phyloP scores from a whole-genome alignment of 2,113 vertebrate genomes.

The Hipposideros armiger region DNA sequence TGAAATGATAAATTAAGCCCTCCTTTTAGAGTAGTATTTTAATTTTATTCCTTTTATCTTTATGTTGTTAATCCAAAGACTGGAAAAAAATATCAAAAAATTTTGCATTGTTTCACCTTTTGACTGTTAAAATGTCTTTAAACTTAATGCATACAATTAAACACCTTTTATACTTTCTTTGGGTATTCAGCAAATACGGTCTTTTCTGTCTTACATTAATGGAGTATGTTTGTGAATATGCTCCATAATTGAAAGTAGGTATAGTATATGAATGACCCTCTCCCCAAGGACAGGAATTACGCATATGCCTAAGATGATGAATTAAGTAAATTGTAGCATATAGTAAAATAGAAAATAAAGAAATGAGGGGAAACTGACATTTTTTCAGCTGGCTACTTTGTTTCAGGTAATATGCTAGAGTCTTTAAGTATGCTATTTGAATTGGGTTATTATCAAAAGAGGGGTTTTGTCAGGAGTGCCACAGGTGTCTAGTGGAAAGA shows the following conservation, averaged over 20 bases:
- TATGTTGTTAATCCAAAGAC: slow-evolving; percentile 21
- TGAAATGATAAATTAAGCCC: slow-evolving; percentile 55
- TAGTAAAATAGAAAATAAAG: neutral
- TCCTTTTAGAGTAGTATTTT: neutral
- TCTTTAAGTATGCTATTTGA: neutral
- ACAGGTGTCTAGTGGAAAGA: neutral
- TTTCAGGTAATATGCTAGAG: neutral
- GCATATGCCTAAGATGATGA: neutral
- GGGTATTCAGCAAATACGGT: neutral
- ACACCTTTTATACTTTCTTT: neutral
- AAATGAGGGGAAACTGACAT: neutral
- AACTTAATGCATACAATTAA: neutral
- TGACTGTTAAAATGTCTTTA: slow-evolving; percentile 45
- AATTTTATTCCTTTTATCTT: slow-evolving; percentile 39
- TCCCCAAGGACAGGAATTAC: neutral
- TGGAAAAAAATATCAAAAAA: neutral
- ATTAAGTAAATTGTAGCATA: neutral
- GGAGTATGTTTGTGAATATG: neutral
- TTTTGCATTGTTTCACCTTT: neutral
- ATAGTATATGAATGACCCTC: neutral
- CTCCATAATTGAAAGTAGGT: neutral
- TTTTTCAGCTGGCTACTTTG: neutral
- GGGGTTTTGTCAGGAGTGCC: neutral
- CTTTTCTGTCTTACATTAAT: neutral
- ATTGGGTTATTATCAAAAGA: neutral